Evolutionary conservation across 2,888 invertebrate species (phyloP).

Genomic region (Petrolisthes manimaculis): DNA sequence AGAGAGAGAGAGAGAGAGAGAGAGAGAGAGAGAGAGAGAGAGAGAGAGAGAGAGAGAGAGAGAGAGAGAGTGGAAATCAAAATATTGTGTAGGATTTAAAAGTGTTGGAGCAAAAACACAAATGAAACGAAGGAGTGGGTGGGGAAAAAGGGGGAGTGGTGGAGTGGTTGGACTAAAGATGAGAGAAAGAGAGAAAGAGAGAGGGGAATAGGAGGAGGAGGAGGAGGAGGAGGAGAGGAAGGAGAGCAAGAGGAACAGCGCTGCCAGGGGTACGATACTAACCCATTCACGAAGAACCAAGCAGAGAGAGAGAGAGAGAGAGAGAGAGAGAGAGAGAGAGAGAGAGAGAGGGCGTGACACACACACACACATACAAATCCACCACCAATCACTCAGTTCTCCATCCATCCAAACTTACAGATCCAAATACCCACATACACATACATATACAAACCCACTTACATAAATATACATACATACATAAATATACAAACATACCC

Average conservation of each 20-base stretch:
- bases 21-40: constrained; percentile 19
- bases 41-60: neutral
- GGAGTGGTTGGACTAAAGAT: neutral
- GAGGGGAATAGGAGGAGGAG: constrained; percentile 14
- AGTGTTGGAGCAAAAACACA: neutral
- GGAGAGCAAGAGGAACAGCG: neutral
- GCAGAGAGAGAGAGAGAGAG: neutral
- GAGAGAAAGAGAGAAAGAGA: constrained; percentile 3
- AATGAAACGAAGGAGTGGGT: neutral
- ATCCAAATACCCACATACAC: neutral
- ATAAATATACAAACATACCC: too few species aligned
- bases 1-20: constrained; percentile 16
- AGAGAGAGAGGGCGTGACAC: neutral
- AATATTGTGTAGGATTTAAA: neutral
- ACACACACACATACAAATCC: neutral
- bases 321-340: neutral
- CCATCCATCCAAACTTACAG: neutral
- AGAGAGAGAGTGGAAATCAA: neutral
- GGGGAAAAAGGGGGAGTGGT: neutral
- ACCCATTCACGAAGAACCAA: neutral
- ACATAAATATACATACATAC: neutral
- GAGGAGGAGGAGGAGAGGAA: neutral
- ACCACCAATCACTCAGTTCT: neutral
- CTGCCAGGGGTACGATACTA: neutral
- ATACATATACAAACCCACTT: neutral